phyloP scores from a whole-genome alignment of 1,140 invertebrate species.

The Trichonephila clavipes region DNA sequence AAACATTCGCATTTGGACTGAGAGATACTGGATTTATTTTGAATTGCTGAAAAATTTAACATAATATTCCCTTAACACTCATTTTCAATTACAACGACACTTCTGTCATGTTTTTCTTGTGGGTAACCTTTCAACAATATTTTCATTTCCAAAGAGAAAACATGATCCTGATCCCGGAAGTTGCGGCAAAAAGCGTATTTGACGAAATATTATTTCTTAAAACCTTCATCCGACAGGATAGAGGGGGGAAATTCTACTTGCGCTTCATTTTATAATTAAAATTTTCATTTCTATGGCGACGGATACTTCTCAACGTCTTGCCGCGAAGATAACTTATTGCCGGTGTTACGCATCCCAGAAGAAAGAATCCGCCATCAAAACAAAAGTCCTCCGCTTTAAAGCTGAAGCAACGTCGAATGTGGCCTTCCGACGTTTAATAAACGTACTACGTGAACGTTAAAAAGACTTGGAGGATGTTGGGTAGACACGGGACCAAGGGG shows the following conservation, averaged over 20 bases:
- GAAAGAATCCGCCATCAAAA: conserved; percentile 18
- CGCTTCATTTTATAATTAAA: conserved; percentile 13
- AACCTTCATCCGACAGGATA: conserved; percentile 3
- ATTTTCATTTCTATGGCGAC: conserved; percentile 5
- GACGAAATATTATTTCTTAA: neutral
- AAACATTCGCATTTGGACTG: too few species aligned
- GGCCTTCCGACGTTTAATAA: conserved; percentile 23
- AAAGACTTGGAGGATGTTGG: neutral
- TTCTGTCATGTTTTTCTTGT: too few species aligned
- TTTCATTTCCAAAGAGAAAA: neutral
- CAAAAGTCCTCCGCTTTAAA: neutral
- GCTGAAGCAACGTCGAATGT: conserved; percentile 2
- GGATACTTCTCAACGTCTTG: neutral
- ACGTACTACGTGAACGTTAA: neutral
- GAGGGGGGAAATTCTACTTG: neutral
- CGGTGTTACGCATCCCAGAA: neutral
- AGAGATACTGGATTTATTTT: too few species aligned
- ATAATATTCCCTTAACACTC: too few species aligned
- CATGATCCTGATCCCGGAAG: neutral
- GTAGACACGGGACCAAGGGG: neutral
- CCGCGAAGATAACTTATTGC: neutral
- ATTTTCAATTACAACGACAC: too few species aligned
- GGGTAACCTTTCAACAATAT: neutral
- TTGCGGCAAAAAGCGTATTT: neutral
- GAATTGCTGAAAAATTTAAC: too few species aligned